Evolutionary conservation across 2,888 invertebrate genomes (phyloP), one percentile per base, ranked within the genome.

Genomic region (Stegophylla sp.): DNA sequence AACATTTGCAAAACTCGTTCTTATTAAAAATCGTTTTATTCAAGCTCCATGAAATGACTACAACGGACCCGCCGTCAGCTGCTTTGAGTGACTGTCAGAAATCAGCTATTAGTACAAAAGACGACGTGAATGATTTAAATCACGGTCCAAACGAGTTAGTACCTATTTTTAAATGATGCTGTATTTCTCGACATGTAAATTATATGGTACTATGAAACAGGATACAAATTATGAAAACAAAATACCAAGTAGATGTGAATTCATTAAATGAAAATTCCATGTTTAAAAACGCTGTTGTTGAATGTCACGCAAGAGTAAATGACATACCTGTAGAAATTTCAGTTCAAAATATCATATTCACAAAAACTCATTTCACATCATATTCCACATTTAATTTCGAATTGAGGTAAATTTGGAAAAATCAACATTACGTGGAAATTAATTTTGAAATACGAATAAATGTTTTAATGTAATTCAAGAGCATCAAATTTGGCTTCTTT

Each of bases 241-340:
- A 48, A 13, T 9, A 79, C n/a, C 1, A 5, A 1, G 34, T 28
- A 9, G 9, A 61, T n/a, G 7, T 71, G 13, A 23, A 26, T 41
- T 17, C 59, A 10, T 10, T 61, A 0, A 28, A 67, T 3, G 5
- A 34, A 79, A 69, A 71, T 48, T 0, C 7, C 23, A 51, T 71
- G 17, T 7, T 69, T 17, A 23, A 34, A 41, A 48, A 71, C 15
- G 71, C 71, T 13, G 61, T 45, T n/a, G 2, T 79, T 23, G 61
- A 23, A n/a, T 79, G 79, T 17, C 51, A n/a, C 13, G 79, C 79
- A 5, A 34, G 2, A 48, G 59, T 79, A 23, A 56, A 61, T 23
- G 83, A 84, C 48, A 81, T 84, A 20, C 53, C 83, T 1, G 82
- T 84, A 43, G 83, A 84, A 71, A 82, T 84, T 12, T 83, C 84